These are phyloP conservation scores for Colaptes auratus DNA, from an alignment of 2,113 vertebrate genomes.

Conservation along the genomic window DNA sequence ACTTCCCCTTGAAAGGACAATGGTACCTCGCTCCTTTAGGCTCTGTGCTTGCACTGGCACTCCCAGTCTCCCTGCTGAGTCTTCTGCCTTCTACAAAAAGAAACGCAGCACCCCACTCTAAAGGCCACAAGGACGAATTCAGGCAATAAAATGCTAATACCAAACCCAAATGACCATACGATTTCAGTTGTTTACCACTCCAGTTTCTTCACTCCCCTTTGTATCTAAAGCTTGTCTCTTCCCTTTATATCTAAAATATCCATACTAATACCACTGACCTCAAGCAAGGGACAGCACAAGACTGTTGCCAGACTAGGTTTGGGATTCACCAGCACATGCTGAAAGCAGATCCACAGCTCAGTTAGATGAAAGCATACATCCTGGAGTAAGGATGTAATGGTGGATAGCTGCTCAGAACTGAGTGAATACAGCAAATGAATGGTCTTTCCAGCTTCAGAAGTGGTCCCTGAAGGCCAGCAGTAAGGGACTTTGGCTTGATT, in stretches of 20 bases:
- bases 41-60: neutral
- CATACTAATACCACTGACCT: neutral
- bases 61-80: neutral
- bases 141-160: neutral
- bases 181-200: neutral
- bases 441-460: constrained; percentile 6
- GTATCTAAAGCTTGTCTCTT: neutral
- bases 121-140: neutral
- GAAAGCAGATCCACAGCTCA: neutral
- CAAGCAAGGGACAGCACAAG: neutral
- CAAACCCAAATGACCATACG: neutral
- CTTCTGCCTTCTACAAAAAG: neutral
- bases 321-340: neutral
- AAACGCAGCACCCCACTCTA: neutral
- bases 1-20: neutral
- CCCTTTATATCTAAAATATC: neutral
- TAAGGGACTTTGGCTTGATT: neutral
- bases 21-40: fast-evolving
- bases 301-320: neutral
- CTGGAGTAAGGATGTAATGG: neutral
- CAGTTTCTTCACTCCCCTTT: neutral
- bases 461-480: constrained; percentile 13
- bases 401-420: neutral
- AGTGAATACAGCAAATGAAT: neutral
- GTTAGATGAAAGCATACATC: neutral